phyloP scores from a whole-genome alignment of 1,140 invertebrate genomes.

The Anastatus disparis region DNA sequence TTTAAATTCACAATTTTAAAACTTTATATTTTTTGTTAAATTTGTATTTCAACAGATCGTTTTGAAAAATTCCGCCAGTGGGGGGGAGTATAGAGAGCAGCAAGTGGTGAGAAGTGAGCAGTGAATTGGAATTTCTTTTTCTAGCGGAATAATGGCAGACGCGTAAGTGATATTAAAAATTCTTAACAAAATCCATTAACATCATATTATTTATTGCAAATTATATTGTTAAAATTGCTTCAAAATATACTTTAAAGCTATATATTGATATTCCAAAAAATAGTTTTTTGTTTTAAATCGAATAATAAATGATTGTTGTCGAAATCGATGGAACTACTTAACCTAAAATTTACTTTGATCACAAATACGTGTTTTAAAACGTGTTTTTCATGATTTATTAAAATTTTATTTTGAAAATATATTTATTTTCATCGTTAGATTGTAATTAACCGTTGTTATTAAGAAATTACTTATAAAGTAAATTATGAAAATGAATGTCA shows the following conservation, averaged over 20 bases:
- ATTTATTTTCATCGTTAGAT: neutral
- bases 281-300: constrained; percentile 28
- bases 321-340: no score
- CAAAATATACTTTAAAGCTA: constrained; percentile 4
- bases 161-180: constrained; percentile 50
- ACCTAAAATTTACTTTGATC: no score
- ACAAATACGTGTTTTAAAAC: no score
- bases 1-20: no score
- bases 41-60: no score
- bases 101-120: neutral
- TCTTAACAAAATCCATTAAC: constrained; percentile 47
- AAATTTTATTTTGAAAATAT: neutral
- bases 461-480: neutral
- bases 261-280: no score
- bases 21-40: no score
- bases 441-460: no score
- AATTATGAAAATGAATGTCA: neutral
- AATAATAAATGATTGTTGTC: no score
- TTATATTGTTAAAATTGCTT: neutral
- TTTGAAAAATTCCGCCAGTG: no score
- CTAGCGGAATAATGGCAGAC: constrained; percentile 51
- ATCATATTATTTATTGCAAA: constrained; percentile 42
- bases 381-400: constrained; percentile 7
- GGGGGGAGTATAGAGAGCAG: no score
- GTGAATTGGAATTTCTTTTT: constrained; percentile 44